A percentile compares a stretch with the other conserved stretches of the same genome.
These are phyloP conservation scores for Acrossocheilus wenchowensis DNA, from an alignment of 2,797 vertebrate genomes.

Conservation along the genomic window DNA sequence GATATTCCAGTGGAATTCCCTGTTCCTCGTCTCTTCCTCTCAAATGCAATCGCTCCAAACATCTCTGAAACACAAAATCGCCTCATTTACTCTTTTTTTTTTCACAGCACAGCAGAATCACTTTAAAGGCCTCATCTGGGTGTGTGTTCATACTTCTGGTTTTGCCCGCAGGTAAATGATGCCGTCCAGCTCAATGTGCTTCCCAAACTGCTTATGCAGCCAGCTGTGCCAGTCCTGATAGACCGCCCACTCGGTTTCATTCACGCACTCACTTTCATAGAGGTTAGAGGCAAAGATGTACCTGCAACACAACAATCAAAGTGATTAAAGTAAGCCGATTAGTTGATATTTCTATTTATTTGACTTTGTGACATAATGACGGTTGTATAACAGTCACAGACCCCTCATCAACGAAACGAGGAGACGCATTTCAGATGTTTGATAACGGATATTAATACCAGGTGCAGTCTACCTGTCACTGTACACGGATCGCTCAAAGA, in stretches of 20 bases:
- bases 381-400: not conserved
- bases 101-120: not conserved
- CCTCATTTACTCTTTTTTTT: not conserved
- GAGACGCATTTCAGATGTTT: not conserved
- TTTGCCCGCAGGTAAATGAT: conserved; percentile 92
- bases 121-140: not conserved
- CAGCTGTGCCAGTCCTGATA: conserved; percentile 96
- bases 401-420: not conserved
- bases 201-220: conserved; percentile 86
- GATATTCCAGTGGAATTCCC: conserved; percentile 89
- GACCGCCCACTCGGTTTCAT: conserved; percentile 91
- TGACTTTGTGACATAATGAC: not conserved
- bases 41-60: conserved; percentile 85
- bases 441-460: not conserved
- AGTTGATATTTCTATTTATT: conserved; percentile 6
- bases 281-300: conserved; percentile 94
- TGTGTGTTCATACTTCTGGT: conserved; percentile 81
- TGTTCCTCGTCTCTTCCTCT: conserved; percentile 91
- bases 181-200: conserved; percentile 85
- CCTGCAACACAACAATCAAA: conserved; percentile 68
- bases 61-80: conserved; percentile 75
- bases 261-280: conserved; percentile 91
- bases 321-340: conserved; percentile 28
- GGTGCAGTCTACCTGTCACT: conserved; percentile 85
- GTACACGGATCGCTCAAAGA: conserved; percentile 93